phyloP scores from a whole-genome alignment of 2,797 vertebrate species.

The Enteromius fasciolatus region DNA sequence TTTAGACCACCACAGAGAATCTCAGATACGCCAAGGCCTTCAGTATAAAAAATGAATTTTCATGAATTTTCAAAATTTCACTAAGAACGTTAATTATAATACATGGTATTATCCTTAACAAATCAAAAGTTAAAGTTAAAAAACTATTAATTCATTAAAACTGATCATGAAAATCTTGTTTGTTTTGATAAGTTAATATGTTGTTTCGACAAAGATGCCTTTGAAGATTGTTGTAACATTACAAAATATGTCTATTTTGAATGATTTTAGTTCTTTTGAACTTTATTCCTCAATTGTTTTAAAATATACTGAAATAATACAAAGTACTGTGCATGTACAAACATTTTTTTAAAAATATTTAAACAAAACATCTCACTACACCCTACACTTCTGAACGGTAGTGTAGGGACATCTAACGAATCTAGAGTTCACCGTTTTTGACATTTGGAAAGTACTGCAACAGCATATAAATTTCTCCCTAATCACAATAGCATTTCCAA shows the following conservation, averaged over 20 bases:
- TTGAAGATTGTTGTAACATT: neutral
- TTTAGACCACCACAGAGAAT: neutral
- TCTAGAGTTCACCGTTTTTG: slow-evolving; percentile 13
- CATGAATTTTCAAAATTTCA: neutral
- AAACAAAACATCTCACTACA: neutral
- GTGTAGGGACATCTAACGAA: neutral
- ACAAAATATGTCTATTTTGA: neutral
- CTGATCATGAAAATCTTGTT: neutral
- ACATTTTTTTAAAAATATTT: too few relatives aligned
- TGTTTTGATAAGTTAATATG: neutral
- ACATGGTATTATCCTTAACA: neutral
- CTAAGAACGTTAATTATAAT: neutral
- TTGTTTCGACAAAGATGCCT: neutral
- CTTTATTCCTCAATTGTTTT: neutral
- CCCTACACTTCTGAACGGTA: neutral
- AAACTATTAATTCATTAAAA: neutral
- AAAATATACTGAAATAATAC: neutral
- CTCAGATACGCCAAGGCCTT: neutral
- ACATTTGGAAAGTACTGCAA: slow-evolving; percentile 29
- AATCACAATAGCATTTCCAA: slow-evolving; percentile 9
- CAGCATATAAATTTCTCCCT: neutral
- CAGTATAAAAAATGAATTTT: neutral
- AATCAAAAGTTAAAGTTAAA: neutral
- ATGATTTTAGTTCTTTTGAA: neutral
- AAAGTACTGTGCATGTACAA: neutral